phyloP scores from a whole-genome alignment of 2,888 invertebrate genomes.

The Acrobasis repandana region DNA sequence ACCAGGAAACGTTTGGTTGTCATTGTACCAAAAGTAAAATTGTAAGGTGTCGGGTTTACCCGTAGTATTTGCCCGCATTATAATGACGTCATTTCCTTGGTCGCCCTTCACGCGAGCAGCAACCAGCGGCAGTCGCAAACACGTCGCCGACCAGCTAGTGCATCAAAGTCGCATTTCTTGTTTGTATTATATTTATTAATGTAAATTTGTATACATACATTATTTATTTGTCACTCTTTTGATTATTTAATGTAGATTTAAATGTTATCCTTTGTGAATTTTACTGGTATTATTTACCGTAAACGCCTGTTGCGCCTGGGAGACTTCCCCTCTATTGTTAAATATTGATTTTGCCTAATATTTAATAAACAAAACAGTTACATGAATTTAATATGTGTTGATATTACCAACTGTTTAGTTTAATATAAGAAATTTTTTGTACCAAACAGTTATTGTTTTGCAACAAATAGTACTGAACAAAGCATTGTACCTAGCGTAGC shows the following conservation, averaged over 20 bases:
- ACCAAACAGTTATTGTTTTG: background rate
- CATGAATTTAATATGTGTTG: background rate
- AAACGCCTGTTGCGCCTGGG: background rate
- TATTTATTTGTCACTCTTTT: slow-evolving; percentile 5
- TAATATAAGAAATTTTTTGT: background rate
- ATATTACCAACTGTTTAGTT: background rate
- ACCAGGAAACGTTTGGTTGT: too few relatives aligned
- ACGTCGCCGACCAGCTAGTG: background rate
- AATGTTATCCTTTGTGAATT: slow-evolving; percentile 9
- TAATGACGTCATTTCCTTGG: background rate
- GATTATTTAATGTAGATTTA: slow-evolving; percentile 10
- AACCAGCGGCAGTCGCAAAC: background rate
- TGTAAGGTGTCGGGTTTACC: too few relatives aligned
- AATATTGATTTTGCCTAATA: background rate
- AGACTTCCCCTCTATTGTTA: background rate
- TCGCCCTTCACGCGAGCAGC: background rate
- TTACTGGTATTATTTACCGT: slow-evolving; percentile 4
- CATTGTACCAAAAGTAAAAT: too few relatives aligned
- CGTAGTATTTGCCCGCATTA: too few relatives aligned
- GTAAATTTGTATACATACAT: slow-evolving; percentile 10
- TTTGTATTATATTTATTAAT: slow-evolving; percentile 18
- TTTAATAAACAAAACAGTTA: background rate
- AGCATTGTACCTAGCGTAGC: background rate
- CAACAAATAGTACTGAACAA: slow-evolving; percentile 12
- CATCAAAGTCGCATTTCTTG: slow-evolving; percentile 9